A percentile compares a stretch with the other conserved stretches of the same genome.
Conservation (phyloP, 2,797 vertebrate species). For the Scarus forsteni region DNA sequence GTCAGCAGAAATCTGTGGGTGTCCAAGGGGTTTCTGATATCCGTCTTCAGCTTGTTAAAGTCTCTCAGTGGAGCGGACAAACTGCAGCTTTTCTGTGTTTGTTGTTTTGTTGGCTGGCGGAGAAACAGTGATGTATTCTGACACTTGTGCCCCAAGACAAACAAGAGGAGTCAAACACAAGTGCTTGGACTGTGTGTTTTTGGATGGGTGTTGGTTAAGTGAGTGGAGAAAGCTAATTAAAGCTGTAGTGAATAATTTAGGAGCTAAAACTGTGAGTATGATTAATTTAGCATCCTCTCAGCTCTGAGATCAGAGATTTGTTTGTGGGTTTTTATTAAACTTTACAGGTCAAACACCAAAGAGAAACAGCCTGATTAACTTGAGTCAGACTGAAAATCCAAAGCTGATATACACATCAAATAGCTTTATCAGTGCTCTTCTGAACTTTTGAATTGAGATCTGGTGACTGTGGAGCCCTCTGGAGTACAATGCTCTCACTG, state of each 20-base stretch:
- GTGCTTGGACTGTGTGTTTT: neutral
- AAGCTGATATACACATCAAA: neutral
- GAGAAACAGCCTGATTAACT: conserved; percentile 4
- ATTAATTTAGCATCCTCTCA: conserved; percentile 49
- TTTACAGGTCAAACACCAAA: conserved; percentile 12
- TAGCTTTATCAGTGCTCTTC: neutral
- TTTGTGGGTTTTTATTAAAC: conserved; percentile 6
- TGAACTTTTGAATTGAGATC: too few relatives aligned
- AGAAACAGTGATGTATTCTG: conserved; percentile 28
- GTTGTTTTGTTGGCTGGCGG: conserved; percentile 2
- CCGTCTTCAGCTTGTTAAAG: conserved; percentile 28
- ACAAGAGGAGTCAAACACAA: conserved; percentile 33
- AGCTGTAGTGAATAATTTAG: conserved; percentile 51
- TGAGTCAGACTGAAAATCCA: neutral
- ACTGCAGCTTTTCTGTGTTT: conserved; percentile 33
- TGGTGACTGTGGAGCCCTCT: too few relatives aligned
- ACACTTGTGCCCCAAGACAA: conserved; percentile 39
- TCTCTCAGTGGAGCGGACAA: conserved; percentile 33
- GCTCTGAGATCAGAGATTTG: conserved; percentile 33
- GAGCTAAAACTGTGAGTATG: conserved; percentile 37
- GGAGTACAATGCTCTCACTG: too few relatives aligned
- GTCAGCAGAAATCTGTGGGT: conserved; percentile 19
- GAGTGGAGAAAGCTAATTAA: conserved; percentile 24
- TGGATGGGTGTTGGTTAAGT: conserved; percentile 9
- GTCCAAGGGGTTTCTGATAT: conserved; percentile 22